Conservation (phyloP, 2,888 invertebrate genomes). For the Laspeyria flexula region DNA sequence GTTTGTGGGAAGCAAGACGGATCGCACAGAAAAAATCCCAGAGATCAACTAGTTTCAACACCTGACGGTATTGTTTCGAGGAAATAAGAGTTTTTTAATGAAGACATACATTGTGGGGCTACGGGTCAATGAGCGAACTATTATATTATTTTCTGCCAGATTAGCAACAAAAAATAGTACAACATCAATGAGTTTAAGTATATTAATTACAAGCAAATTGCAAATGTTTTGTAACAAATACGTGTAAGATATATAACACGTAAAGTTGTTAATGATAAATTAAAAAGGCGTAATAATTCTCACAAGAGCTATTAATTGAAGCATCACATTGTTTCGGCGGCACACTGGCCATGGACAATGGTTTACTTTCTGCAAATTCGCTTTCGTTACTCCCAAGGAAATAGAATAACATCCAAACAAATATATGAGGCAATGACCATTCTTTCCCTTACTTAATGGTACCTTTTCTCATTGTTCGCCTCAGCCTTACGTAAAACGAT, state of each 20-base stretch:
- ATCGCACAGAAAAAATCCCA: constrained; percentile 73
- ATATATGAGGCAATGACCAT: constrained; percentile 80
- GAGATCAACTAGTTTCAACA: constrained; percentile 68
- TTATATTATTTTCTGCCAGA: constrained; percentile 11
- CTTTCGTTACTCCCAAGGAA: constrained; percentile 73
- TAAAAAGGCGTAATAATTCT: constrained; percentile 38
- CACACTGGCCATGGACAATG: constrained; percentile 58
- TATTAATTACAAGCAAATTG: not conserved
- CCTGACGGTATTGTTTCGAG: constrained; percentile 63
- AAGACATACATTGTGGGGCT: constrained; percentile 37
- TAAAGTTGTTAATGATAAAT: constrained; percentile 27
- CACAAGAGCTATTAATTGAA: constrained; percentile 49
- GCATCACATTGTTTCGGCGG: constrained; percentile 44
- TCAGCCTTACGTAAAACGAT: constrained; percentile 75
- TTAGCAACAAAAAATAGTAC: not conserved
- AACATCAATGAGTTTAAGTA: not conserved
- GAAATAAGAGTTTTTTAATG: constrained; percentile 54
- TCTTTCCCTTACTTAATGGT: constrained; percentile 72
- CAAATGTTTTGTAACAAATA: constrained; percentile 16
- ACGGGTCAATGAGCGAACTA: constrained; percentile 20
- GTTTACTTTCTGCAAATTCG: constrained; percentile 62
- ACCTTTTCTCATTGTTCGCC: constrained; percentile 77
- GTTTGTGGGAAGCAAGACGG: constrained; percentile 66
- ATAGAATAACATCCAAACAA: constrained; percentile 63
- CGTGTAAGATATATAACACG: constrained; percentile 12